A percentile compares a stretch with the other conserved stretches of the same genome.
Conservation (phyloP, 2,113 vertebrate genomes). For the Anhinga rufa region DNA sequence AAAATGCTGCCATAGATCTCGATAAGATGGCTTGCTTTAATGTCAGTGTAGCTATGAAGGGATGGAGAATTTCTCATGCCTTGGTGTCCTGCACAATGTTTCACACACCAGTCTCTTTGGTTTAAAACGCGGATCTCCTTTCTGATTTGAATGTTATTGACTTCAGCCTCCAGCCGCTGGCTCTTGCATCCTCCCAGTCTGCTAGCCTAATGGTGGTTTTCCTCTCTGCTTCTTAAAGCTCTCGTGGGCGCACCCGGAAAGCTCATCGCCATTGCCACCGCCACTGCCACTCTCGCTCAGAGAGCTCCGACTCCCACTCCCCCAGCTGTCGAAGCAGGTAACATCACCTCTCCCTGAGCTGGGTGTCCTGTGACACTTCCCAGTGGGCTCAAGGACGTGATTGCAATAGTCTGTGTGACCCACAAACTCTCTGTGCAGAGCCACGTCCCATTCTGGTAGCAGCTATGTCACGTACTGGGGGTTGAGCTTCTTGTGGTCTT, state of each 20-base stretch:
- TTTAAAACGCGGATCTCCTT: neutral
- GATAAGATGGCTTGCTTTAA: neutral
- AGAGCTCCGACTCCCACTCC: slow-evolving; percentile 78
- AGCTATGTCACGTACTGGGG: neutral
- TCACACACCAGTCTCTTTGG: neutral
- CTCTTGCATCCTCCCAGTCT: neutral
- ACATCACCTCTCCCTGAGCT: accelerated
- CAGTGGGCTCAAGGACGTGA: neutral
- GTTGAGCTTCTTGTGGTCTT: neutral
- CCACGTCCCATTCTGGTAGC: neutral
- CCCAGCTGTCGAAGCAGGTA: slow-evolving; percentile 84
- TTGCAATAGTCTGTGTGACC: neutral
- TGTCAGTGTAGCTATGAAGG: neutral
- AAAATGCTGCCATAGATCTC: neutral
- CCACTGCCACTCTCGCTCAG: slow-evolving; percentile 77
- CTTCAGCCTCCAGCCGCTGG: neutral
- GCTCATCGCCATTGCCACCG: slow-evolving; percentile 75
- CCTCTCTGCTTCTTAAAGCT: slow-evolving; percentile 70
- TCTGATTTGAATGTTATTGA: neutral
- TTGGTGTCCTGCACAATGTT: neutral
- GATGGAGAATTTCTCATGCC: neutral
- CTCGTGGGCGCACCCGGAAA: slow-evolving; percentile 75
- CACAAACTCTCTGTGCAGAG: neutral
- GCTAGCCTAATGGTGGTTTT: neutral
- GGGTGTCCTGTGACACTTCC: accelerated